These are phyloP conservation scores for Leucophenga maculata DNA, from an alignment of 2,888 invertebrate genomes.

Conservation along the genomic window DNA sequence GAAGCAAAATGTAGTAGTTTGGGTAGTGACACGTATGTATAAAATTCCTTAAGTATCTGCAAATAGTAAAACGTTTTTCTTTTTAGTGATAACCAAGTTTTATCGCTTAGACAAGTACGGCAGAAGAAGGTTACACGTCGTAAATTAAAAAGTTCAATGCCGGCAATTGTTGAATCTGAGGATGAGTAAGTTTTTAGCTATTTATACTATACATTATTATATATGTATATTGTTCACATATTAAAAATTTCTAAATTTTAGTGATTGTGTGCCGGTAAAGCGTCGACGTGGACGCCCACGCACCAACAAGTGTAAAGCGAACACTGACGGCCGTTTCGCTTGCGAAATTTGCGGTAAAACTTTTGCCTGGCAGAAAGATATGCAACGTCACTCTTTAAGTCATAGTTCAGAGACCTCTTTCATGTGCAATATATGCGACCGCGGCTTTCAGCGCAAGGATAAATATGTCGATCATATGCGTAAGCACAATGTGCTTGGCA, in stretches of 20 bases:
- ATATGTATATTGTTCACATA: constrained; percentile 22
- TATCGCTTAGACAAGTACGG: neutral
- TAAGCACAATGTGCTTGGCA: constrained; percentile 47
- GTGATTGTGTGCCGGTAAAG: constrained; percentile 34
- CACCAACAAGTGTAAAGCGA: constrained; percentile 37
- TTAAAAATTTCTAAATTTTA: neutral
- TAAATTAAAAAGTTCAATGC: neutral
- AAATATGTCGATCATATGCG: constrained; percentile 59
- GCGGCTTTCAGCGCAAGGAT: constrained; percentile 61
- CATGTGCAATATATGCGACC: constrained; percentile 57
- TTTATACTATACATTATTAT: too few species aligned
- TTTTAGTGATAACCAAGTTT: too few species aligned
- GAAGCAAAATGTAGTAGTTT: neutral
- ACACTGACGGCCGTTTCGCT: constrained; percentile 52
- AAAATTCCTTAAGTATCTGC: neutral
- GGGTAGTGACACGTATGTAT: constrained; percentile 2
- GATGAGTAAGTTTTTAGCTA: constrained; percentile 19
- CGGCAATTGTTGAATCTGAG: neutral
- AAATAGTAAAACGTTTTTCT: neutral
- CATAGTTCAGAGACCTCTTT: constrained; percentile 56
- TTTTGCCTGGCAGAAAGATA: constrained; percentile 67
- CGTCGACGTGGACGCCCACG: constrained; percentile 54
- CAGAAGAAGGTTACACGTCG: neutral
- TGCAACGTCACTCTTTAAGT: constrained; percentile 62
- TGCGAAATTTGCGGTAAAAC: constrained; percentile 65